Evolutionary conservation across 2,113 vertebrate species (phyloP).

Genomic region (Plectropomus leopardus): DNA sequence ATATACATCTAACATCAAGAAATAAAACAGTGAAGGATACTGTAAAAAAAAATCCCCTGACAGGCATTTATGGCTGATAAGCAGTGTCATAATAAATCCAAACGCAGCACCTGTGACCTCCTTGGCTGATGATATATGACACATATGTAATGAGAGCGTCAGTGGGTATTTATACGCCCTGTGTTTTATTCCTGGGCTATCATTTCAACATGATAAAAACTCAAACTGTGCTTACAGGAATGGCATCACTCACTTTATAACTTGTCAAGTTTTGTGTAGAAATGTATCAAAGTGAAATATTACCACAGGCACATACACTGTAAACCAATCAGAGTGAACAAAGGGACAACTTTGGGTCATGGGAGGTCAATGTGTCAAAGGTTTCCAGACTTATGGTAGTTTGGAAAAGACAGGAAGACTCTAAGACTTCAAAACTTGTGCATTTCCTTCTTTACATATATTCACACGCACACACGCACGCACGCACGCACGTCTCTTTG

Average conservation of each 20-base stretch:
- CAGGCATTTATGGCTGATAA: conserved; percentile 20
- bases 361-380: neutral
- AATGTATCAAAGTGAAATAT: conserved; percentile 60
- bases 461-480: too few relatives aligned
- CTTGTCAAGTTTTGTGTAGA: conserved; percentile 39
- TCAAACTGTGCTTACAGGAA: conserved; percentile 9
- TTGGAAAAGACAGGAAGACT: neutral
- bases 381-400: neutral
- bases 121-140: conserved; percentile 34
- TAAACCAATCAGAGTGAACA: neutral
- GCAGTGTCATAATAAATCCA: conserved; percentile 7
- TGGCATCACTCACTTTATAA: conserved; percentile 23
- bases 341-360: neutral
- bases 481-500: too few relatives aligned
- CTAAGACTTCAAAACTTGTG: neutral
- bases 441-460: too few relatives aligned
- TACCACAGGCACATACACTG: neutral
- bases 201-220: conserved; percentile 38
- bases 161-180: conserved; percentile 19
- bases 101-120: conserved; percentile 8
- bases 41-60: neutral
- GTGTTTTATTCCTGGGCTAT: conserved; percentile 39
- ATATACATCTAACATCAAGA: neutral
- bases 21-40: neutral
- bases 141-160: neutral